A percentile compares a stretch with the other conserved stretches of the same genome.
phyloP scores from a whole-genome alignment of 2,113 vertebrate genomes.

The Isichthys henryi region DNA sequence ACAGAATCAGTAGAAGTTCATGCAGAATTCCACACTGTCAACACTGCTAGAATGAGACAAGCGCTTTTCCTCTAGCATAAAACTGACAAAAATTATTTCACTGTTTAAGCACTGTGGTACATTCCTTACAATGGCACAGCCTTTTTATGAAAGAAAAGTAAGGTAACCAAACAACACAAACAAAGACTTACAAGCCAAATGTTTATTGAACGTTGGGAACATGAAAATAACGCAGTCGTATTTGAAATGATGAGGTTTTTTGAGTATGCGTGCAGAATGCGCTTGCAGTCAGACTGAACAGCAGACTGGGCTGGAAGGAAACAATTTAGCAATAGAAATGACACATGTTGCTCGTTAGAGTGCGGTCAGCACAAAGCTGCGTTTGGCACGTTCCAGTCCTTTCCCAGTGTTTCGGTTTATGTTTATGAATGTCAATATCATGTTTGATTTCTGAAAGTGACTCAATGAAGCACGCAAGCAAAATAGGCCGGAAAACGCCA shows the following conservation, averaged over 20 bases:
- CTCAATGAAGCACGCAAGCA: conserved; percentile 17
- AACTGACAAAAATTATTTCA: neutral
- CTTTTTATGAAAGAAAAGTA: conserved; percentile 15
- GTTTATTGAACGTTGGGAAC: conserved; percentile 36
- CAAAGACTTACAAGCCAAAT: conserved; percentile 20
- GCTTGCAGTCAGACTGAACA: conserved; percentile 18
- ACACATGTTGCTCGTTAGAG: conserved; percentile 50
- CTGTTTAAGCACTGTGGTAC: neutral
- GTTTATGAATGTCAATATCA: conserved; percentile 32
- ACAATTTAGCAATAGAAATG: conserved; percentile 39
- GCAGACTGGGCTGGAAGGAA: conserved; percentile 34
- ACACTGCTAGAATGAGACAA: neutral
- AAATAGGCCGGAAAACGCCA: conserved; percentile 32
- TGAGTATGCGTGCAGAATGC: conserved; percentile 23
- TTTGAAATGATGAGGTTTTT: conserved; percentile 7
- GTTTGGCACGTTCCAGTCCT: conserved; percentile 40
- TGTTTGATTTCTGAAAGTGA: conserved; percentile 19
- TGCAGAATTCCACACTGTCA: neutral
- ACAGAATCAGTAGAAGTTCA: neutral
- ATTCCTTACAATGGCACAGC: conserved; percentile 6
- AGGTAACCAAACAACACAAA: neutral
- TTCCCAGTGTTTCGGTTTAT: conserved; percentile 36
- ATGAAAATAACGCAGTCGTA: conserved; percentile 19
- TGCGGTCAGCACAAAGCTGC: conserved; percentile 39
- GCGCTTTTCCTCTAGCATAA: neutral